Conservation (phyloP, 2,797 vertebrate genomes). For the Botia kubotai region DNA sequence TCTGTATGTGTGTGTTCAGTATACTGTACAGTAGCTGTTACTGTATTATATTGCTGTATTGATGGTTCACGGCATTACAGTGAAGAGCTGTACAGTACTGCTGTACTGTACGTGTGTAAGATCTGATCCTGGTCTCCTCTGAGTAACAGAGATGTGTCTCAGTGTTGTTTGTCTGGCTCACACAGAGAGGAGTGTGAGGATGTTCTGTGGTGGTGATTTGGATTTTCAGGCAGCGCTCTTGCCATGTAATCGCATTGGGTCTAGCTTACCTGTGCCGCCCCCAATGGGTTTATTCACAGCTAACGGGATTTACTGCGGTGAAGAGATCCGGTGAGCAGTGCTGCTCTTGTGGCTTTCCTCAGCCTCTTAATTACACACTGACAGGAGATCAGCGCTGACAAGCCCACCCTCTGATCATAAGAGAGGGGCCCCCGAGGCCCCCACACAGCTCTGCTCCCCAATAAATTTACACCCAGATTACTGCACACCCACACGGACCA, state of each 20-base stretch:
- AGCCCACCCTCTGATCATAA: slow-evolving; percentile 47
- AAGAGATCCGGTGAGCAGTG: slow-evolving; percentile 53
- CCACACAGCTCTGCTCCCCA: neutral
- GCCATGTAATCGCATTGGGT: slow-evolving; percentile 71
- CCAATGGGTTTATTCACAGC: slow-evolving; percentile 69
- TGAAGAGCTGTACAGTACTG: too few relatives aligned
- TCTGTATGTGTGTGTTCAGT: too few relatives aligned
- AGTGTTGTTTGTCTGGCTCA: neutral
- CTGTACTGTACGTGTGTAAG: neutral
- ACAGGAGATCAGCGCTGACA: slow-evolving; percentile 63
- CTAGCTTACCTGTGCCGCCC: slow-evolving; percentile 68
- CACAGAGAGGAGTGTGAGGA: slow-evolving; percentile 20
- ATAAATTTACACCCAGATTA: slow-evolving; percentile 32
- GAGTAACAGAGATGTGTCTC: slow-evolving; percentile 10
- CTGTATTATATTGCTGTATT: too few relatives aligned
- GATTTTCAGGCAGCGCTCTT: slow-evolving; percentile 63
- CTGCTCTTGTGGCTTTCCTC: slow-evolving; percentile 53
- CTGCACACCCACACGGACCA: neutral
- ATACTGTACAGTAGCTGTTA: neutral
- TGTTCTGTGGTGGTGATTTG: slow-evolving; percentile 55
- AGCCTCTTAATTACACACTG: slow-evolving; percentile 66
- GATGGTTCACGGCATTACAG: too few relatives aligned
- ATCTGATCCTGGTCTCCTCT: slow-evolving; percentile 1
- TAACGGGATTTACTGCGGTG: slow-evolving; percentile 70
- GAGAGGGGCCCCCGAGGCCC: slow-evolving; percentile 22